A percentile compares a stretch with the other conserved stretches of the same genome.
phyloP scores from a whole-genome alignment of 92 coral and sea anemone genomes.

The Bergia sp. region DNA sequence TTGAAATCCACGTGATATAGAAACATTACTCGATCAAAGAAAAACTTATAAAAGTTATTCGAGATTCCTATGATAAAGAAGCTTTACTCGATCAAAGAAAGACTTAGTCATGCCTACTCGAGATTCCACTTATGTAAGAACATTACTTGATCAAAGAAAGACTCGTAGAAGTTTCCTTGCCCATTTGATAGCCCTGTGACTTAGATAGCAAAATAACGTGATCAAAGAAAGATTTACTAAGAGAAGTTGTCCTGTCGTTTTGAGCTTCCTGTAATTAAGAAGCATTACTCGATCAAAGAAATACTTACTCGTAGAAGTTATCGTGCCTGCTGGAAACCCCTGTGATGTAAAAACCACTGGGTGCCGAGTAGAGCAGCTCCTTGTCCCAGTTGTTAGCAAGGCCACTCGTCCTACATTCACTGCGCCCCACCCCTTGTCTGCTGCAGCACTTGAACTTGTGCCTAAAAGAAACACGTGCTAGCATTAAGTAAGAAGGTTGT shows the following conservation, averaged over 20 bases:
- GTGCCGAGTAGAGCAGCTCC: constrained; percentile 13
- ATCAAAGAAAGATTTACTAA: too few relatives aligned
- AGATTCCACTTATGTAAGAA: background rate
- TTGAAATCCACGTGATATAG: constrained; percentile 5
- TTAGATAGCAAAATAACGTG: too few relatives aligned
- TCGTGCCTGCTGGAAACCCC: constrained; percentile 27
- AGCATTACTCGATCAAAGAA: background rate
- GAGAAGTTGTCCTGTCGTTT: too few relatives aligned
- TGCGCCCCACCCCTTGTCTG: constrained; percentile 15
- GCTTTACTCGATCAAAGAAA: background rate
- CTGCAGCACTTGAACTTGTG: constrained; percentile 46
- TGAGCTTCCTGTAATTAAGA: too few relatives aligned
- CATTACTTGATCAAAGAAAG: background rate
- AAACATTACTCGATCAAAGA: background rate
- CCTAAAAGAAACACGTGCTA: background rate
- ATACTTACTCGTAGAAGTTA: constrained; percentile 32
- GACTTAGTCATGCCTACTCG: constrained; percentile 11
- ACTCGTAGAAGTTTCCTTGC: too few relatives aligned
- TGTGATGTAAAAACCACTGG: constrained; percentile 15
- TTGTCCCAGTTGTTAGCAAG: constrained; percentile 27
- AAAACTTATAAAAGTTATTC: too few relatives aligned
- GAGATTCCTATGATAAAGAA: too few relatives aligned
- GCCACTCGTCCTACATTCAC: constrained; percentile 11
- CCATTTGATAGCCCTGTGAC: too few relatives aligned
- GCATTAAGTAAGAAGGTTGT: background rate